Conservation (phyloP, 2,888 invertebrate genomes). For the Nephrocerus scutellatus region DNA sequence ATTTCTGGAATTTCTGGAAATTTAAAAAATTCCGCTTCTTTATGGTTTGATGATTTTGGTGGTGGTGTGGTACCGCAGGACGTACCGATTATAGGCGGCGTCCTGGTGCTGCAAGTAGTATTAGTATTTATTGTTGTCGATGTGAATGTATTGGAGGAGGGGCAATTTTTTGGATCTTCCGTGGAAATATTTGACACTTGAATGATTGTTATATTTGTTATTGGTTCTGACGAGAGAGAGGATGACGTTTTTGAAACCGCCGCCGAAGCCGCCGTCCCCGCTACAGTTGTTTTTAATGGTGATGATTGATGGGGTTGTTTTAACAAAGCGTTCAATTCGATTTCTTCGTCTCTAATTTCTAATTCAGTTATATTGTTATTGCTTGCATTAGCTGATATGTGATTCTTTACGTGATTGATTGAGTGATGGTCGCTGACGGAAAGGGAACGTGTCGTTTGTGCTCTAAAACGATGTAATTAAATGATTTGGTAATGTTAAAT, state of each 20-base stretch:
- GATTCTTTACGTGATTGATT: constrained; percentile 3
- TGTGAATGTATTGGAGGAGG: not conserved
- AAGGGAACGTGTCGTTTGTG: constrained; percentile 42
- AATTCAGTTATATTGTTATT: constrained; percentile 30
- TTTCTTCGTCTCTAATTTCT: constrained; percentile 25
- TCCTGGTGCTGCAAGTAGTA: constrained; percentile 13
- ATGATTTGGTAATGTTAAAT: too few relatives aligned
- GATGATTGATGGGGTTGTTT: constrained; percentile 8
- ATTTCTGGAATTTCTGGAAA: constrained; percentile 34
- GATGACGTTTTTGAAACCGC: constrained; percentile 13
- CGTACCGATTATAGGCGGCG: too few relatives aligned
- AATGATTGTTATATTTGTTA: constrained; percentile 55
- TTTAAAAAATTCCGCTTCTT: constrained; percentile 39
- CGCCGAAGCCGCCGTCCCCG: constrained; percentile 13
- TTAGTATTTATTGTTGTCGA: constrained; percentile 1
- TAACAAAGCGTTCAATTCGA: too few relatives aligned
- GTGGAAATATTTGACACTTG: constrained; percentile 50
- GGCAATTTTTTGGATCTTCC: constrained; percentile 3
- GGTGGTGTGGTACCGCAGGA: too few relatives aligned
- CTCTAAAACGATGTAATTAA: constrained; percentile 30
- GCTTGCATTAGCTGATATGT: constrained; percentile 11
- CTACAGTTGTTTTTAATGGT: constrained; percentile 8
- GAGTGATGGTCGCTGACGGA: constrained; percentile 26
- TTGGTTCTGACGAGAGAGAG: constrained; percentile 23
- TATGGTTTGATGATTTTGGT: constrained; percentile 34